Base-by-base conservation (phyloP, 2,797 vertebrate species). In the Thamnophis elegans region DNA sequence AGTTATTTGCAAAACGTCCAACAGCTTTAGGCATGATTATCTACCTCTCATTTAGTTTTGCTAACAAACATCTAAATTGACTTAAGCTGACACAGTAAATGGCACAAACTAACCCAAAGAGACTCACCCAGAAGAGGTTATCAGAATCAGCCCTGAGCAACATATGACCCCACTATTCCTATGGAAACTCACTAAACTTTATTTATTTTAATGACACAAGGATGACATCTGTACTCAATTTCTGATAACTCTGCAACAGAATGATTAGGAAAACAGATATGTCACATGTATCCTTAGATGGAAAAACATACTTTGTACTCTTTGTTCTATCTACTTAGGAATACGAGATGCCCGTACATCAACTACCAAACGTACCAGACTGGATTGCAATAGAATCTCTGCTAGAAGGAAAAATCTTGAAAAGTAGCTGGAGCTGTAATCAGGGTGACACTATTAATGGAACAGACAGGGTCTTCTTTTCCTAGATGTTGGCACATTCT, bases 241-340 rank as follows among this genome's bases (percentile, higher is more conserved):
- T 96, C 96, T 97, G 96, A 96, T 93, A 94, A 88, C 95, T 95
- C 96, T 96, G 96, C 96, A 97, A 97, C 97, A 96, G 96, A 97
- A 94, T 90, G 87, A 97, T 96, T 95, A 96, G 96, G 94, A 5
- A 89, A 97, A 97, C 97, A 97, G 97, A 97, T 95, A 95, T 95
- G 95, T 93, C 13, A 95, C 89, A 95, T 95, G 95, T 93, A 86
- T 93, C 36, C 68, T 47, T 82, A 5, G 73, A 82, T 82, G 36
- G 9, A 42, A 82, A 42, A 82, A 47, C 73, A 82, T 5, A 82
- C 36, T 60, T 93, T 94, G 20, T 12, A 85, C 92, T 96, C 96
- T 95, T 90, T 58, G 59, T 90, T 56, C 47, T 51, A 92, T 22
- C 86, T 62, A 78, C n/a, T 87, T 28, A 11, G 14, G 12, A 58